Evolutionary conservation across 2,888 invertebrate genomes (phyloP).

Genomic region (Galerucella calmariensis): DNA sequence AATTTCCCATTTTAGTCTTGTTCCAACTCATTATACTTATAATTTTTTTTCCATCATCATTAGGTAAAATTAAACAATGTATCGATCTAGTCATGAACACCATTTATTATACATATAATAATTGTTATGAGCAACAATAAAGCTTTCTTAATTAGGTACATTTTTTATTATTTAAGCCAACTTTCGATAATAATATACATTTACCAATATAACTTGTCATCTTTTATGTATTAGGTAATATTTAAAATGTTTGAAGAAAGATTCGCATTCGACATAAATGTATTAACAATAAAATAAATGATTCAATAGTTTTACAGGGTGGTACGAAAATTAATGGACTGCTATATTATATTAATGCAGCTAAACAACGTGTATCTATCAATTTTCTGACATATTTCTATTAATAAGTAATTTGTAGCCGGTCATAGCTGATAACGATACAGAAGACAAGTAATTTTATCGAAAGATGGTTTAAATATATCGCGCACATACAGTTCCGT

Average conservation of each 20-base stretch:
- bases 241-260: too few species aligned
- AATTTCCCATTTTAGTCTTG: too few species aligned
- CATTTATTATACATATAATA: neutral
- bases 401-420: neutral
- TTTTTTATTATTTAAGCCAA: neutral
- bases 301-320: too few species aligned
- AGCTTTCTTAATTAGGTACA: neutral
- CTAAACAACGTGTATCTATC: too few species aligned
- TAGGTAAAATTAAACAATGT: neutral
- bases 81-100: neutral
- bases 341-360: too few species aligned
- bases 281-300: too few species aligned
- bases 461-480: neutral
- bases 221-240: too few species aligned
- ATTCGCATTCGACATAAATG: too few species aligned
- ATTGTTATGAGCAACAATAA: neutral
- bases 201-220: neutral
- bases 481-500: neutral
- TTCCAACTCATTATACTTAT: neutral
- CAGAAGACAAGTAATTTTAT: neutral
- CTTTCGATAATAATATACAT: neutral
- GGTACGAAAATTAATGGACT: too few species aligned
- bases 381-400: too few species aligned
- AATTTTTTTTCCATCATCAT: neutral
- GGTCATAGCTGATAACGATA: neutral